Percentiles rank a stretch among this genome's conserved stretches.
Conservation (phyloP, 2,888 invertebrate species). For the Furcula furcula region DNA sequence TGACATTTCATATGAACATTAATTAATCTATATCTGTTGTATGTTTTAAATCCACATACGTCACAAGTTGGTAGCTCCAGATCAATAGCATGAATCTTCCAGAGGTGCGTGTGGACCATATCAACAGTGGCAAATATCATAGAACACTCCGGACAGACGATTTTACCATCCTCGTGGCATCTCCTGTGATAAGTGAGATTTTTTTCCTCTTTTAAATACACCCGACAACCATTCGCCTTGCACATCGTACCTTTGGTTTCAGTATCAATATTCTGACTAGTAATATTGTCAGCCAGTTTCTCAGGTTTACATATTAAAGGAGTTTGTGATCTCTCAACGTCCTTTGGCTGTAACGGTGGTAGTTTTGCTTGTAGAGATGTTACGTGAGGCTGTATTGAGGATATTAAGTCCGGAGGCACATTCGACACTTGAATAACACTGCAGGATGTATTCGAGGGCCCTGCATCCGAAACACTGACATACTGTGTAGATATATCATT, state of each 20-base stretch:
- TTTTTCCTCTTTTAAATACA: conserved; percentile 78
- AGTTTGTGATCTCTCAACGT: conserved; percentile 28
- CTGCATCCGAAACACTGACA: conserved; percentile 54
- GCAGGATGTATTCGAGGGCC: conserved; percentile 39
- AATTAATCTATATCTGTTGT: conserved; percentile 85
- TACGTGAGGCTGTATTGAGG: conserved; percentile 56
- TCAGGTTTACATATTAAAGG: conserved; percentile 39
- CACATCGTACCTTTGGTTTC: conserved; percentile 65
- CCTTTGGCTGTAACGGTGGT: conserved; percentile 32
- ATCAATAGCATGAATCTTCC: conserved; percentile 89
- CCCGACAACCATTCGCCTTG: conserved; percentile 77
- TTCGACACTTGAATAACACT: conserved; percentile 61
- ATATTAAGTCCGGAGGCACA: conserved; percentile 70
- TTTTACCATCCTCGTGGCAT: conserved; percentile 79
- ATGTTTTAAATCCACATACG: conserved; percentile 88
- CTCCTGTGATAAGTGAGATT: conserved; percentile 84
- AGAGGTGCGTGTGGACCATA: conserved; percentile 88
- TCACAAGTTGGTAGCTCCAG: conserved; percentile 90
- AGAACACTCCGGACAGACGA: conserved; percentile 86
- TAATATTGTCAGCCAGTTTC: conserved; percentile 25
- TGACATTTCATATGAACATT: conserved; percentile 90
- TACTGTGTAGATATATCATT: conserved; percentile 65
- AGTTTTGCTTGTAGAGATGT: conserved; percentile 29
- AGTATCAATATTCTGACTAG: conserved; percentile 23
- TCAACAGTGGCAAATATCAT: conserved; percentile 82